Base-by-base conservation (phyloP, 2,797 vertebrate genomes). In the Sciurus carolinensis region DNA sequence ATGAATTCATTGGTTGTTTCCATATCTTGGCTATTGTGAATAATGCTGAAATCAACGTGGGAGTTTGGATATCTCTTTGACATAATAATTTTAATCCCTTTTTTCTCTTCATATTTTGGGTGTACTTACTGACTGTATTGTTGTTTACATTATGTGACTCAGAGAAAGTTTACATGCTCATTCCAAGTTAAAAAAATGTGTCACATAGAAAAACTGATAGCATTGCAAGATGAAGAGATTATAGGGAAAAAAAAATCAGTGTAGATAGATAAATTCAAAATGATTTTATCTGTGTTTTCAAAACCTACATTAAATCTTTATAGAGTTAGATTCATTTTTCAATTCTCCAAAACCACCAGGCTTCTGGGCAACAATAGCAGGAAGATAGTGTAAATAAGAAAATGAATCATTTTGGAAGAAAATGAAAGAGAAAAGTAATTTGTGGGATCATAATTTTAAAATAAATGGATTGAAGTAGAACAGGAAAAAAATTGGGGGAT, bases 401-500 rank as follows among this genome's bases (percentile, higher is more conserved):
- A 81, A 92, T 50, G n/a, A 71, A 82, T 77, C n/a, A 84, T 33
- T 72, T 30, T 81, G 15, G 0, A 95, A 79, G 66, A 91, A 81
- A 85, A 76, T 77, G 28, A 91, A 86, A 86, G 17, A 86, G 20
- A 62, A 89, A 89, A 69, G 13, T 76, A 81, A 86, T 69, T 91
- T 54, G 7, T 81, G 13, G 3, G 18, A 57, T 94, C 14, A 87
- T 57, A 86, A 72, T 66, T 82, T 89, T 82, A 28, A 90, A 96
- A 85, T 76, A 13, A 81, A 90, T 85, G 7, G 10, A 80, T 22
- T 76, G 17, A 80, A 50, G 33, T 11, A 67, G 30, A 85, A 67
- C 85, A 59, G 2, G 24, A 36, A 87, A 87, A 59, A 76, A 79
- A 10, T 52, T 76, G 77, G 71, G 11, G 8, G 62, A 42, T 33